These are phyloP conservation scores for Gephyroberyx darwinii DNA, from an alignment of 2,797 vertebrate species.

Conservation along the genomic window DNA sequence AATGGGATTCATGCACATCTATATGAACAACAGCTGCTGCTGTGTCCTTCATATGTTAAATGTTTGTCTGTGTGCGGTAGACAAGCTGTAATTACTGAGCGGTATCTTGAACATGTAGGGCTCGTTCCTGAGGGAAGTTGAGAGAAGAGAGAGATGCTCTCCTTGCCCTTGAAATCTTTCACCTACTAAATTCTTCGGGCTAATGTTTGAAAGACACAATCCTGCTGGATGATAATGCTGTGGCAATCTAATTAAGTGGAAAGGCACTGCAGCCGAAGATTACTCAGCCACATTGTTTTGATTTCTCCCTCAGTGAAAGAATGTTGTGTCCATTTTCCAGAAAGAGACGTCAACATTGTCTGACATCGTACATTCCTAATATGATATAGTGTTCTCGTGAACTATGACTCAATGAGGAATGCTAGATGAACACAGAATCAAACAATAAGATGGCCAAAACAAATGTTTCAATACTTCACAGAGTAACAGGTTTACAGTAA, in stretches of 20 bases:
- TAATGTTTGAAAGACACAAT: background rate
- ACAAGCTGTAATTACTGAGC: conserved; percentile 44
- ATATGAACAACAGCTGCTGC: conserved; percentile 61
- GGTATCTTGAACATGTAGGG: conserved; percentile 26
- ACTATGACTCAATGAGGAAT: too few species aligned
- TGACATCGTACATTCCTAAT: background rate
- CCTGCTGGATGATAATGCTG: conserved; percentile 2
- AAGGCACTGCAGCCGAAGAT: background rate
- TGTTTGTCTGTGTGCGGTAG: conserved; percentile 19
- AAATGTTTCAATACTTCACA: too few species aligned
- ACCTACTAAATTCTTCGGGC: conserved; percentile 19
- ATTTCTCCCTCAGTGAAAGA: too few species aligned
- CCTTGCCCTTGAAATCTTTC: background rate
- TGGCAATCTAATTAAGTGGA: conserved; percentile 3
- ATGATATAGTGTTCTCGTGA: too few species aligned
- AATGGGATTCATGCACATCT: conserved; percentile 28
- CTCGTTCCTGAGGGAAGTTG: conserved; percentile 10
- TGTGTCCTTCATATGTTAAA: conserved; percentile 51
- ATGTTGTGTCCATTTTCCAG: background rate
- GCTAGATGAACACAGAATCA: too few species aligned
- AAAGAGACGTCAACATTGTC: too few species aligned
- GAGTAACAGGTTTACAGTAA: background rate
- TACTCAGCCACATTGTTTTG: too few species aligned
- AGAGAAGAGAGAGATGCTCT: conserved; percentile 8
- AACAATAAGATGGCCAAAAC: too few species aligned